A percentile compares a stretch with the other conserved stretches of the same genome.
Conservation (phyloP, 2,797 vertebrate genomes). For the Melanotaenia pygmaea region DNA sequence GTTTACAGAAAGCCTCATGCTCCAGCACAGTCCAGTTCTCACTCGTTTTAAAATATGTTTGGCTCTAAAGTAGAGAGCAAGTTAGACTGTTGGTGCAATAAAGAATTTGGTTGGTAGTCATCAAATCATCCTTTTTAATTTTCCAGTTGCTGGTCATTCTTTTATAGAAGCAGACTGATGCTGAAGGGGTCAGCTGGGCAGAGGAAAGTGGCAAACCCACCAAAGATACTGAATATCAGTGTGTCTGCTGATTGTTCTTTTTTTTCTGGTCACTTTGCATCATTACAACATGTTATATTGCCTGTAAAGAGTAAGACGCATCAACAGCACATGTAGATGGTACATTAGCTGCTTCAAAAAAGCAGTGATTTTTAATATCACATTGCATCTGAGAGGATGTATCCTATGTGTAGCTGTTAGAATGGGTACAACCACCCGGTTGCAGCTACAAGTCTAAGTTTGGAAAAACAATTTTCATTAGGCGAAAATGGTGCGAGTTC, state of each 20-base stretch:
- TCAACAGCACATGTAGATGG: neutral
- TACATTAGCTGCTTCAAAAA: neutral
- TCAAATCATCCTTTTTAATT: slow-evolving; percentile 28
- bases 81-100: slow-evolving; percentile 7
- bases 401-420: slow-evolving; percentile 8
- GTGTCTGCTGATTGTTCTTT: slow-evolving; percentile 24
- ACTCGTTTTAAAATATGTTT: slow-evolving; percentile 34
- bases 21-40: slow-evolving; percentile 29
- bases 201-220: slow-evolving; percentile 51
- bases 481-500: slow-evolving; percentile 13
- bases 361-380: neutral
- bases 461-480: slow-evolving; percentile 11
- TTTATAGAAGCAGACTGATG: slow-evolving; percentile 26
- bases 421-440: slow-evolving; percentile 18
- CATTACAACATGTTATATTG: slow-evolving; percentile 29
- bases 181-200: slow-evolving; percentile 28
- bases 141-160: slow-evolving; percentile 6
- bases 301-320: slow-evolving; percentile 20
- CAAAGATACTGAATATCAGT: slow-evolving; percentile 65
- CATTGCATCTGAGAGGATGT: neutral
- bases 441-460: slow-evolving; percentile 39
- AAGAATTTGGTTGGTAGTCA: slow-evolving; percentile 19
- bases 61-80: slow-evolving; percentile 21
- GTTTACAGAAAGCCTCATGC: slow-evolving; percentile 62
- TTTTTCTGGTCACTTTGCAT: slow-evolving; percentile 31